Evolutionary conservation across 2,888 invertebrate genomes (phyloP), one percentile per base, ranked within the genome.

Genomic region (Lasioglossum calceatum): DNA sequence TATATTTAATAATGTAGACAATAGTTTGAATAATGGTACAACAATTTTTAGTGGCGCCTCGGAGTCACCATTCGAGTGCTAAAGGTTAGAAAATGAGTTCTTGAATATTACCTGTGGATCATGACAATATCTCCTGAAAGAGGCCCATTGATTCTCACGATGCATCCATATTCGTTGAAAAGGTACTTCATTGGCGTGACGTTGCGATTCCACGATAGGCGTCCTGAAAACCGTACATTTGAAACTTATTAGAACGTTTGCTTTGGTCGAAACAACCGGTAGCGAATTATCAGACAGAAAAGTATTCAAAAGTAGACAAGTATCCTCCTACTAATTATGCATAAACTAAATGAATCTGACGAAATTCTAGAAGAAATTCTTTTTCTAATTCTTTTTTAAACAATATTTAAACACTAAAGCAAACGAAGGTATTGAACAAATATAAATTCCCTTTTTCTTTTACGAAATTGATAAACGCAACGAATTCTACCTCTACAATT

Each of bases 121-220:
- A 97, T 95, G 4, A 97, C 96, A 36, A 97, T 96, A 88, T 97
- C 96, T 1, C 96, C 96, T 0, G 97, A 96, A 71, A 97, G 95
- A 0, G 97, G 97, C 44, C 97, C 97, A 39, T 97, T 96, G 77
- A 97, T 96, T 77, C 97, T 96, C 14, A 97, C 97, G 3, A 97
- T 96, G 0, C 97, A 97, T 0, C 97, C 97, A 88, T 97, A 97
- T 87, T 95, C 95, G 77, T 96, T 95, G 87, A 96, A 95, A 10
- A 96, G 91, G 88, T 95, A 96, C 47, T 94, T 95, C 79, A 96
- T 94, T 2, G 96, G 95, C 14, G 94, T 94, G 14, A 95, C 87
- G 82, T 96, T 96, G 39, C 95, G 95, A 75, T 95, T 95, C 96
- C 96, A 96, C 50, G 93, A 94, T 54, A 96, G 90, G 81, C 95